Evolutionary conservation across 2,113 vertebrate genomes (phyloP), one percentile per base, ranked within the genome.

Genomic region (Leuciscus idus): DNA sequence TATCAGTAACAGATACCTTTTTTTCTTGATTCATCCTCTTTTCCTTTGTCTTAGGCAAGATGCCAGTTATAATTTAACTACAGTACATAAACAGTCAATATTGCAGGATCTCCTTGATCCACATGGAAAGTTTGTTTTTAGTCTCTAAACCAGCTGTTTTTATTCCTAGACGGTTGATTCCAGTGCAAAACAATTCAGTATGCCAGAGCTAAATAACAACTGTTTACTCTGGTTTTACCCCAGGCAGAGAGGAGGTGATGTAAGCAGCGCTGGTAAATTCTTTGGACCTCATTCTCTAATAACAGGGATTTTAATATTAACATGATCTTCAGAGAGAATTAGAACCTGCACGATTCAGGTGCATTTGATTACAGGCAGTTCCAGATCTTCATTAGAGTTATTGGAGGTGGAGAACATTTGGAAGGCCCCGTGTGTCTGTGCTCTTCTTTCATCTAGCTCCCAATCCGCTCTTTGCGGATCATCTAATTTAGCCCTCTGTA

Each of bases 331-430:
- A 77, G 66, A 81, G 84, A 43, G 70, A 85, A 87, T 91, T 85
- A 90, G 61, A 86, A 50, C 78, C 82, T 77, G 86, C 85, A 85
- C 26, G 80, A 91, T 89, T 93, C 92, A 92, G 89, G 86, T 92
- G 91, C 84, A 52, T 92, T 91, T 91, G 77, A 93, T 94, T 92
- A 93, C 21, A 76, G 70, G 48, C 79, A 89, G 81, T 85, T 88
- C 87, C 88, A 87, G 79, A 90, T 88, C 90, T 85, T 85, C 81
- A 88, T 87, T 85, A 30, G 83, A 77, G 84, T 88, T 87, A 89
- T 84, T 91, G 64, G 33, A 86, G 76, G 73, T 57, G n/a, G 28
- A 84, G 52, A 62, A 81, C 72, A 55, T 84, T 88, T 81, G 23
- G 66, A 77, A 77, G 43, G 21, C 74, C 43, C 23, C 43, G 13